phyloP scores from a whole-genome alignment of 1,140 invertebrate species.

The Riptortus pedestris region DNA sequence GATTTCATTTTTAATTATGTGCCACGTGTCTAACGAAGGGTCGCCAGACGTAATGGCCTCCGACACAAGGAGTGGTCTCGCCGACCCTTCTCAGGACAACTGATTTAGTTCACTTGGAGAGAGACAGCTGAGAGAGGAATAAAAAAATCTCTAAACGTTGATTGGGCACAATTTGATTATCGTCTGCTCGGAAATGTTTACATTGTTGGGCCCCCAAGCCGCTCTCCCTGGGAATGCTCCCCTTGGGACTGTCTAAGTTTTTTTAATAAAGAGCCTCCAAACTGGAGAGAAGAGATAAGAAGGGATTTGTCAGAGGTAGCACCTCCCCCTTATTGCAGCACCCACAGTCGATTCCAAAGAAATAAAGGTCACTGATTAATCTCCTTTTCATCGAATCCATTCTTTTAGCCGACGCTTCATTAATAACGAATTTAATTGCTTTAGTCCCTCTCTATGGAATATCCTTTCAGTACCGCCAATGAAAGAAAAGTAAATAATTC shows the following conservation, averaged over 20 bases:
- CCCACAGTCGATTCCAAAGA: background rate
- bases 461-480: no score
- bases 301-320: constrained; percentile 7
- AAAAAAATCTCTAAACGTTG: constrained; percentile 20
- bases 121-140: background rate
- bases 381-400: constrained; percentile 8
- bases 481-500: no score
- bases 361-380: constrained; percentile 18
- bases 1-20: constrained; percentile 30
- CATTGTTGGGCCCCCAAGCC: constrained; percentile 11
- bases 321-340: constrained; percentile 1
- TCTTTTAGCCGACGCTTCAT: no score
- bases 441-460: no score
- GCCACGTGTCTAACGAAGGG: constrained; percentile 4
- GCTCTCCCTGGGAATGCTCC: background rate
- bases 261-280: constrained; percentile 2
- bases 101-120: constrained; percentile 12
- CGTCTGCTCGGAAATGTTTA: constrained; percentile 9
- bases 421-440: no score
- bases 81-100: constrained; percentile 1
- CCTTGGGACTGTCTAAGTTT: background rate
- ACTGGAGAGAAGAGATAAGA: constrained; percentile 1
- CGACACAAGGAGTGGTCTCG: background rate
- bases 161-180: constrained; percentile 29
- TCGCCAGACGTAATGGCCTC: background rate